Evolutionary conservation across 1,140 invertebrate species (phyloP), one percentile per base, ranked within the genome.

Genomic region (Drosophila ercepeae): DNA sequence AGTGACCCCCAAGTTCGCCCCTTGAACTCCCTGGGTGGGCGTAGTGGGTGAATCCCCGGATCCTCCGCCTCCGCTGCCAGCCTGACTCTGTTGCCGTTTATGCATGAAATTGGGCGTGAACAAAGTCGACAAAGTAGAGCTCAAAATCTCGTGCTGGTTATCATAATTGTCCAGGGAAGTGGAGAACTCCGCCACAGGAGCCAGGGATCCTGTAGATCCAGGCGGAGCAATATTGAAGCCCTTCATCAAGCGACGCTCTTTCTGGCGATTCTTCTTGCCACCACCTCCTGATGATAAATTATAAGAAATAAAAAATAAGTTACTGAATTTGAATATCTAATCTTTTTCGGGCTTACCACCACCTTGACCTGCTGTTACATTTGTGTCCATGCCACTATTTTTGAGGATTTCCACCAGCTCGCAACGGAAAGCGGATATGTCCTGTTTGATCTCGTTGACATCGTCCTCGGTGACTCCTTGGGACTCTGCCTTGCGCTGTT

Each of bases 381-480:
- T 95, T 0, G 96, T 97, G 84, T 97, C 97, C 96, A 98, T 97
- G 69, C 97, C 97, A 34, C 96, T 97, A 91, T 97, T 97, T 90
- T 97, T 96, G 13, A 99, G 93, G 73, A 99, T 98, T 92, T 99
- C 98, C 34, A 99, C 95, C 4, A 99, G 93, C 92, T 99, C 98
- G 92, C 96, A 98, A 39, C 97, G 94, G 92, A 98, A 98, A 3
- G 97, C 96, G 42, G 96, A 97, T 58, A 99, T 98, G 91, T 99
- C 98, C 92, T 99, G 98, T 92, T 99, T 99, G 64, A 99, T 99
- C 93, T 99, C 98, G 92, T 99, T 99, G 25, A 99, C 97, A 92
- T 99, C 98, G 90, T 99, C 98, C 92, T 99, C 98, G 0, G 98
- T 99, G 5, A 99, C 98, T n/a, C 98, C 98, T 92, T 98, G 96